phyloP scores from a whole-genome alignment of 2,888 invertebrate species.

The Ophion ellenae region DNA sequence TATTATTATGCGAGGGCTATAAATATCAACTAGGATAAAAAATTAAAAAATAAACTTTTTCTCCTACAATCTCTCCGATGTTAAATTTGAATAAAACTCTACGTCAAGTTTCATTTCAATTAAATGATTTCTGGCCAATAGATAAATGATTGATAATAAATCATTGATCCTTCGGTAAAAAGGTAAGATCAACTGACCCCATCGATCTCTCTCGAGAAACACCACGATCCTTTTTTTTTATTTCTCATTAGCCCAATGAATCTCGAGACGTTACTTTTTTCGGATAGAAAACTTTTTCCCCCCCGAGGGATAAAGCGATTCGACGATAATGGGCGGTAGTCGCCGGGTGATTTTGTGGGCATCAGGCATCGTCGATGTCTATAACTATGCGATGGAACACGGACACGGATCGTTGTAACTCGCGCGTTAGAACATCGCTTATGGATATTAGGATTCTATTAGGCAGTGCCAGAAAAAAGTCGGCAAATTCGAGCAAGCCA shows the following conservation, averaged over 20 bases:
- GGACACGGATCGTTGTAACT: constrained; percentile 36
- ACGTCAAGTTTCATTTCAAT: neutral
- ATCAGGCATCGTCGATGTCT: constrained; percentile 48
- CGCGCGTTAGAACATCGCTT: constrained; percentile 67
- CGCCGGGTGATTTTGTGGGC: constrained; percentile 28
- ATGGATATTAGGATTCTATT: constrained; percentile 75
- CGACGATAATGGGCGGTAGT: constrained; percentile 6
- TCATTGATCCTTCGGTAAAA: neutral
- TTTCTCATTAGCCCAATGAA: neutral
- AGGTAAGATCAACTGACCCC: neutral
- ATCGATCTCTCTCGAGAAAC: neutral
- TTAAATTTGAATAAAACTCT: neutral
- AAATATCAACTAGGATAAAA: neutral
- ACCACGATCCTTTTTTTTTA: neutral
- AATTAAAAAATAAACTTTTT: neutral
- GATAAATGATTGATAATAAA: neutral
- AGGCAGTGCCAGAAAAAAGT: constrained; percentile 44
- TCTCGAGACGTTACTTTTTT: neutral
- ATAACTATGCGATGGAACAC: constrained; percentile 31
- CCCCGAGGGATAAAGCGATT: neutral
- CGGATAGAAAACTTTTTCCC: neutral
- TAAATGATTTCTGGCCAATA: neutral
- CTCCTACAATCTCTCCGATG: neutral
- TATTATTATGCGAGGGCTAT: neutral
- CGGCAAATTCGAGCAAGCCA: constrained; percentile 11